phyloP scores from a whole-genome alignment of 2,888 invertebrate species.

The Melipona bicolor region DNA sequence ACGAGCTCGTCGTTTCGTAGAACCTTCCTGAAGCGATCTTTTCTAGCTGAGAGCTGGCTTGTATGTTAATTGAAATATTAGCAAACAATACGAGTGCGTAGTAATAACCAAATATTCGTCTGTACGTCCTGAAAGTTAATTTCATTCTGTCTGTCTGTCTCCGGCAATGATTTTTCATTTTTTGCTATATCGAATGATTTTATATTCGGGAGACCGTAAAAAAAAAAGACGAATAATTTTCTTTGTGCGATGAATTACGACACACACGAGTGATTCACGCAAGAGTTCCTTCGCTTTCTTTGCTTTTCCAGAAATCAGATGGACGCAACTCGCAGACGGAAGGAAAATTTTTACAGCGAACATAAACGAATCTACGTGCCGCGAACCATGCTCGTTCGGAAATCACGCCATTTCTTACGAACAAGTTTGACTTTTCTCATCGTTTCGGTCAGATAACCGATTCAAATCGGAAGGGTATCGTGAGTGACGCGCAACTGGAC shows the following conservation, averaged over 20 bases:
- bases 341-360: not conserved
- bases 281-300: not conserved
- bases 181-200: not conserved
- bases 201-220: not conserved
- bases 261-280: too few relatives aligned
- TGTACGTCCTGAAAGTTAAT: conserved; percentile 1
- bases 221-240: not conserved
- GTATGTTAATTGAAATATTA: conserved; percentile 42
- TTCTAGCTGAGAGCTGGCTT: conserved; percentile 10
- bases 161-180: not conserved
- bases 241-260: not conserved
- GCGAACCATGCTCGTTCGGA: not conserved
- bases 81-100: conserved; percentile 31
- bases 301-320: not conserved
- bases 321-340: not conserved
- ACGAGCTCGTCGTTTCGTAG: not conserved
- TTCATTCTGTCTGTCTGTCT: conserved; percentile 4
- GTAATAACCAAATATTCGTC: conserved; percentile 7
- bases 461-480: conserved; percentile 43
- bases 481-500: conserved; percentile 18
- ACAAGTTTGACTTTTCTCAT: not conserved
- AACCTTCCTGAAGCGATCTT: conserved; percentile 8
- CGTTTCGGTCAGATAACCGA: conserved; percentile 39
- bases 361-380: not conserved
- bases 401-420: not conserved